Base-by-base conservation (phyloP, 2,888 invertebrate genomes). In the Dynastes maya region DNA sequence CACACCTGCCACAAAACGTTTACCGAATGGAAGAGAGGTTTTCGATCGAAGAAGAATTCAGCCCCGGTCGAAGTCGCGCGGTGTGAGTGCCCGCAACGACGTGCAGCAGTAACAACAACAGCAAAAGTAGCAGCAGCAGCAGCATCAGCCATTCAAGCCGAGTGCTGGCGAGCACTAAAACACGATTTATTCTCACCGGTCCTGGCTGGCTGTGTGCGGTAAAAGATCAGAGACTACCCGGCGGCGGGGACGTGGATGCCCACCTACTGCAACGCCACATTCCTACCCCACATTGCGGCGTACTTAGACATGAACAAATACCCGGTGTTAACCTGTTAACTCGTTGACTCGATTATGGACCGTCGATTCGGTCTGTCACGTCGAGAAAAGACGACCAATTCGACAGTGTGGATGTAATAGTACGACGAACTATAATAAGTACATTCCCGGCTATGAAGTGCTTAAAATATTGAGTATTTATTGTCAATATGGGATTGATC, bases 311-410 rank as follows among this genome's bases (percentile, higher is more conserved):
- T 70, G 72, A 70, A 65, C 79, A 70, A 76, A 79, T 76, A 78
- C 81, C 79, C 88, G 89, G 89, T 89, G 89, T 89, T 89, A 89
- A 90, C 89, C 89, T 89, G 90, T 89, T 89, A 89, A 89, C 90
- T 88, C 88, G 88, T 58, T 40, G 16, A 45, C 40, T 72, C 58
- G 72, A 72, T 58, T 72, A 88, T 89, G 88, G 89, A 13, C 67
- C 16, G 49, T 67, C 45, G 67, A 67, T 49, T 67, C 67, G 67
- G 8, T 32, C 32, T 63, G 32, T 63, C 63, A 29, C 63, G 27
- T 63, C 1, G 63, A 63, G 63, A 29, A 63, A 13, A 63, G 55
- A 58, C 22, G 6, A 58, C 16, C 32, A 8, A 22, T 58, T 58
- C 63, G 63, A 32, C 13, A 11, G 63, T 45, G 45, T 45, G 45